Conservation (phyloP, 2,113 vertebrate species). For the Uropsilus gracilis region DNA sequence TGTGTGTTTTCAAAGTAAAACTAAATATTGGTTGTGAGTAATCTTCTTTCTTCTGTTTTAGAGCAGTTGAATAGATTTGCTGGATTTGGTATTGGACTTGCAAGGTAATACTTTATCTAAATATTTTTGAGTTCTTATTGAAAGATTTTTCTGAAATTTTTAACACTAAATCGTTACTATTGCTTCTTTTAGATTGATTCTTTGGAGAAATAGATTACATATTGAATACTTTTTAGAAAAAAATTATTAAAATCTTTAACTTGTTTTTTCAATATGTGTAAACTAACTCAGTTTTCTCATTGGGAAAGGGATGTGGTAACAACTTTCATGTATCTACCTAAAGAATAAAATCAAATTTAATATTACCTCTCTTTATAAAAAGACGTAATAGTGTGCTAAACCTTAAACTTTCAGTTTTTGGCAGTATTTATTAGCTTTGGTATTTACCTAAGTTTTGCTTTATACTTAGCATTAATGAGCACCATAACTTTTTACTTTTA, state of each 20-base stretch:
- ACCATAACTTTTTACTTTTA: background rate
- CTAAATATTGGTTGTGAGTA: slow-evolving; percentile 61
- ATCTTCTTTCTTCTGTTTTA: slow-evolving; percentile 83
- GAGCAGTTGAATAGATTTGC: slow-evolving; percentile 94
- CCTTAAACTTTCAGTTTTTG: background rate
- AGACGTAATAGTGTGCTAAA: background rate
- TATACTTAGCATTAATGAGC: background rate
- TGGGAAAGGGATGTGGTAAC: background rate
- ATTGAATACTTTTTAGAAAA: background rate
- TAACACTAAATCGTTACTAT: background rate
- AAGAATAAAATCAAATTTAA: slow-evolving; percentile 11
- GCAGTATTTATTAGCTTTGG: background rate
- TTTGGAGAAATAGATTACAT: slow-evolving; percentile 31
- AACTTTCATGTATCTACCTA: background rate
- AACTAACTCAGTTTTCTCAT: slow-evolving; percentile 26
- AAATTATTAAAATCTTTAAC: slow-evolving; percentile 13
- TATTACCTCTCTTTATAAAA: background rate
- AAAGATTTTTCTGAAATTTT: slow-evolving; percentile 1
- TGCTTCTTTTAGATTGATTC: slow-evolving; percentile 26
- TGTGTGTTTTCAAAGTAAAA: slow-evolving; percentile 19
- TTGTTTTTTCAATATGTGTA: background rate
- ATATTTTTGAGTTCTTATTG: slow-evolving; percentile 36
- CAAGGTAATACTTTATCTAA: slow-evolving; percentile 89
- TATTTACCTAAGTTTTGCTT: background rate
- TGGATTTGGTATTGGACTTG: slow-evolving; percentile 94